These are phyloP conservation scores for Callospermophilus lateralis DNA, from an alignment of 2,113 vertebrate species.

Conservation along the genomic window DNA sequence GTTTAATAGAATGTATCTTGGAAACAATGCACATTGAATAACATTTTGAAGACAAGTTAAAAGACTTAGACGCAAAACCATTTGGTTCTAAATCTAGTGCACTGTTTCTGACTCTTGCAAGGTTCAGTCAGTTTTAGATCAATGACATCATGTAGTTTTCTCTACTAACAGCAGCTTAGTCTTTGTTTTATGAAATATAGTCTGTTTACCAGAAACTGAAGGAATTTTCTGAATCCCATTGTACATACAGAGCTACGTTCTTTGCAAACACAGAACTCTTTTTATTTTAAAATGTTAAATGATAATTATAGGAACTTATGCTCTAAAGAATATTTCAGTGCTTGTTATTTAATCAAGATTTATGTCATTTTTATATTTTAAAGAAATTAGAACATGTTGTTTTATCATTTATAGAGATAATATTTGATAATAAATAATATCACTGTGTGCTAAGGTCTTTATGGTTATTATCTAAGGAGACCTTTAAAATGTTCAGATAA, in stretches of 20 bases:
- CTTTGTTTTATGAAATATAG: background rate
- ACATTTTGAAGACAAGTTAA: conserved; percentile 62
- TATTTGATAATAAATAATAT: background rate
- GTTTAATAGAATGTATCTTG: conserved; percentile 58
- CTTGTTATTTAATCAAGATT: conserved; percentile 40
- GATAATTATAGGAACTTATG: background rate
- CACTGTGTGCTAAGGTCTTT: background rate
- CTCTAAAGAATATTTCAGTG: conserved; percentile 28
- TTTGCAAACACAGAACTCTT: background rate
- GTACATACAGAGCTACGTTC: background rate
- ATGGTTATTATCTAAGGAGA: background rate
- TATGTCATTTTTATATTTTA: background rate
- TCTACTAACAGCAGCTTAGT: conserved; percentile 1
- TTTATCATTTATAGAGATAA: conserved; percentile 2
- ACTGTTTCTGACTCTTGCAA: conserved; percentile 45
- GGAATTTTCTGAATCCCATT: conserved; percentile 44
- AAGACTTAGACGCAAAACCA: conserved; percentile 55
- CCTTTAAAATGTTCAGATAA: background rate
- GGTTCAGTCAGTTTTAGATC: conserved; percentile 50
- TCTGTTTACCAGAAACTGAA: conserved; percentile 63
- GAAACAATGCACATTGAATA: conserved; percentile 21
- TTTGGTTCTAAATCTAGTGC: conserved; percentile 67
- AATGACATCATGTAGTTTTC: conserved; percentile 54
- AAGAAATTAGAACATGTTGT: background rate
- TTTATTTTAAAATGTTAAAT: conserved; percentile 60